Evolutionary conservation across 2,888 invertebrate species (phyloP), one percentile per base, ranked within the genome.

Genomic region (Notodromas monacha): DNA sequence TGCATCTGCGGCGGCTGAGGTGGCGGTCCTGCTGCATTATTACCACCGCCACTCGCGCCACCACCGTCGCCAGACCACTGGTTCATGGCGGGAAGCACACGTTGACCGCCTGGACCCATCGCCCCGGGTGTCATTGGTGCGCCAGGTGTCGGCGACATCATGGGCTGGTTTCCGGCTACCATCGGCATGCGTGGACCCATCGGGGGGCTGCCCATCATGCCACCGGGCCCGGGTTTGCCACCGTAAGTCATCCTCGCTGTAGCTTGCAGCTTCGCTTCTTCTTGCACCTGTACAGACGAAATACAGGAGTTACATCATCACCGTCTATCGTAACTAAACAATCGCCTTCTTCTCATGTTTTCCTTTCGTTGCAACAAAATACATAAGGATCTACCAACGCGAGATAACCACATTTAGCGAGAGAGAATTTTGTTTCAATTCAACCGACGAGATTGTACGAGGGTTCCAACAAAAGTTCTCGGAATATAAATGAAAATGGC

Each of bases 81-180:
- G 34, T 54, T 52, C 49, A 54, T 49, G 43, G 45, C 55, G 43
- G 39, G 54, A 33, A 37, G 32, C 36, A 38, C 31, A 11, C 35
- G 33, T 26, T 30, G 34, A 11, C 14, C 30, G 16, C 16, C 32
- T 12, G 15, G 11, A 12, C 13, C 33, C 10, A 26, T 30, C 4
- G 21, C 30, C 14, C 34, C 36, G 30, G 32, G 11, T 13, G 10
- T n/a, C 6, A 8, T 6, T n/a, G 27, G 27, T 12, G 12, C 27
- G 12, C 8, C 27, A 21, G n/a, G 8, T 8, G 21, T 21, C 6
- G 21, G 21, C 6, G 8, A 5, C 27, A 27, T 27, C 12, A n/a
- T 6, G 10, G 27, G 27, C n/a, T 21, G 21, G 8, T 8, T 6
- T 8, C 21, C 21, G 12, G 27, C 10, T 5, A 27, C 12, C 12